Conservation (phyloP, 2,113 vertebrate species). For the Motacilla tschutschensis region DNA sequence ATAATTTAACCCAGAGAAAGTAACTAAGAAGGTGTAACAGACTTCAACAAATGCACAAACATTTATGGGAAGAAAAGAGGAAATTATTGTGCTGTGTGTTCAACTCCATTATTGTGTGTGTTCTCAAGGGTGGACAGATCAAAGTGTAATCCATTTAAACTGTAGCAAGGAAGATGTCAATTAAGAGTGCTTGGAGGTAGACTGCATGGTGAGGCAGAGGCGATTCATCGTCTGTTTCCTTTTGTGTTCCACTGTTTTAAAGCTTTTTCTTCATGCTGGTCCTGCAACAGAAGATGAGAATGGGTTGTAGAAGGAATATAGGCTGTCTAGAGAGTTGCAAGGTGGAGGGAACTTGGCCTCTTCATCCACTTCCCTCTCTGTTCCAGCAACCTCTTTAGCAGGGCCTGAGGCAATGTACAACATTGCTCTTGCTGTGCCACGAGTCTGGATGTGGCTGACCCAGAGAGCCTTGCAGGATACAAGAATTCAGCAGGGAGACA, state of each 20-base stretch:
- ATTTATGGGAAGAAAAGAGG: neutral
- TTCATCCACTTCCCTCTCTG: neutral
- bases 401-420: neutral
- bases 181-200: constrained; percentile 2
- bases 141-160: constrained; percentile 9
- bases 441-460: constrained; percentile 1
- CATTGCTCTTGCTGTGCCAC: neutral
- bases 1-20: neutral
- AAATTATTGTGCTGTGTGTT: neutral
- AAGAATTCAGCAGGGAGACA: neutral
- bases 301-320: neutral
- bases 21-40: neutral
- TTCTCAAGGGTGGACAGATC: neutral
- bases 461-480: neutral
- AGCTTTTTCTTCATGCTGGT: neutral
- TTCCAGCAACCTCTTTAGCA: constrained; percentile 4
- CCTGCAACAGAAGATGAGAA: neutral
- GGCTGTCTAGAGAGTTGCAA: neutral
- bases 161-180: neutral
- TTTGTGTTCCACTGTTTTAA: neutral
- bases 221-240: neutral
- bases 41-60: neutral
- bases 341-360: constrained; percentile 25
- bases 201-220: neutral
- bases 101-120: neutral